Conservation (phyloP, 2,888 invertebrate species). For the Tiphia femorata region DNA sequence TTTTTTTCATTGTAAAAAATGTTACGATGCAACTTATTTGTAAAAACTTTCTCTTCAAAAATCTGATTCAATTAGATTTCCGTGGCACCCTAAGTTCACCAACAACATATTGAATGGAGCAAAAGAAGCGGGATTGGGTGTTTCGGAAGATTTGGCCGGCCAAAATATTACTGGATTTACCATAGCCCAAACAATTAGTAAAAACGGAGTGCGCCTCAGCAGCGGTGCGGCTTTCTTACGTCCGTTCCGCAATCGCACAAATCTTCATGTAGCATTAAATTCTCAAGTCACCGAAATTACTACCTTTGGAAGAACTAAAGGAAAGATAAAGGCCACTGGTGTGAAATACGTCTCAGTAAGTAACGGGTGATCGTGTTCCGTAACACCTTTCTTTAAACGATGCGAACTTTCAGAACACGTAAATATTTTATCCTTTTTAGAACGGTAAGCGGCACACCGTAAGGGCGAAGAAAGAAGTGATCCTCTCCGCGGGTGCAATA, state of each 20-base stretch:
- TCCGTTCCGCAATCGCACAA: conserved; percentile 71
- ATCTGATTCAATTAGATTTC: conserved; percentile 71
- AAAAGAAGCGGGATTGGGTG: conserved; percentile 74
- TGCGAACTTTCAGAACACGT: neutral
- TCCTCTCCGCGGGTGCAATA: conserved; percentile 75
- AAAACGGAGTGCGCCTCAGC: conserved; percentile 75
- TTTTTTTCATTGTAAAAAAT: neutral
- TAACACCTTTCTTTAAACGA: neutral
- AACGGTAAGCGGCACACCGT: conserved; percentile 31
- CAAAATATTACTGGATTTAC: conserved; percentile 75
- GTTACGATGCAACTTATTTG: conserved; percentile 8
- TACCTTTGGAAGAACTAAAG: conserved; percentile 22
- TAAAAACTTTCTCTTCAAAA: neutral
- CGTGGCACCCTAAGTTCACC: conserved; percentile 75
- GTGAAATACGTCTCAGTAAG: conserved; percentile 71
- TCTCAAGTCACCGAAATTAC: conserved; percentile 73
- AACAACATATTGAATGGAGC: conserved; percentile 74
- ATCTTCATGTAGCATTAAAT: conserved; percentile 75
- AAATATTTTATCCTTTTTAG: conserved; percentile 29
- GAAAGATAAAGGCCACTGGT: conserved; percentile 70
- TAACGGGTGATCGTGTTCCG: neutral
- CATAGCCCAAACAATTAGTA: conserved; percentile 76
- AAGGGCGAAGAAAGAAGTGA: conserved; percentile 66
- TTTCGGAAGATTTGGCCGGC: conserved; percentile 76
- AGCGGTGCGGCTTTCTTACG: conserved; percentile 74